These are phyloP conservation scores for Euwallacea similis DNA, from an alignment of 1,140 invertebrate genomes.

Conservation along the genomic window DNA sequence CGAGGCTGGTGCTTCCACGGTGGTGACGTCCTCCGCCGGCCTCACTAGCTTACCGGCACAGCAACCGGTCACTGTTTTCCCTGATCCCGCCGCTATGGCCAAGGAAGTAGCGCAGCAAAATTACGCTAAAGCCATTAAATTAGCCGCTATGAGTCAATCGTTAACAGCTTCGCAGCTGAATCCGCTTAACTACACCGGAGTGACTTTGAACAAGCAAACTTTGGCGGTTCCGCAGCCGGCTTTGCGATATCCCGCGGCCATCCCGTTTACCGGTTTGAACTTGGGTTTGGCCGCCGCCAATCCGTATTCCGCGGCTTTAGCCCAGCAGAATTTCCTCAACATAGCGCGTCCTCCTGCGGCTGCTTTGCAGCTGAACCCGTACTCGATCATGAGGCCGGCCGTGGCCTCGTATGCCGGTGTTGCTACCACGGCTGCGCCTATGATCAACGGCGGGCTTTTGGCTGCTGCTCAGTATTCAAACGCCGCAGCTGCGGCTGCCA, in stretches of 20 bases:
- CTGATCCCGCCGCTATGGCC: slow-evolving; percentile 65
- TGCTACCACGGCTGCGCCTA: slow-evolving; percentile 49
- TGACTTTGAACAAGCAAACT: slow-evolving; percentile 68
- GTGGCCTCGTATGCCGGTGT: slow-evolving; percentile 50
- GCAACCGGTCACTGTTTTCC: slow-evolving; percentile 38
- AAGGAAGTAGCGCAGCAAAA: slow-evolving; percentile 79
- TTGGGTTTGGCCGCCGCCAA: slow-evolving; percentile 43
- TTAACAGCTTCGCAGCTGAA: slow-evolving; percentile 54
- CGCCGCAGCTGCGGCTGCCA: slow-evolving; percentile 37
- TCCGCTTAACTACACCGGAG: slow-evolving; percentile 76
- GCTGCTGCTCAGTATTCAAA: slow-evolving; percentile 45
- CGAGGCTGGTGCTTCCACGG: slow-evolving; percentile 29
- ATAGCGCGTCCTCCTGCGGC: slow-evolving; percentile 62
- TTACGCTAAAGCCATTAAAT: slow-evolving; percentile 68
- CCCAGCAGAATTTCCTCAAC: slow-evolving; percentile 60
- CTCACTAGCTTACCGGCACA: slow-evolving; percentile 37
- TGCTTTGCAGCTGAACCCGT: slow-evolving; percentile 54
- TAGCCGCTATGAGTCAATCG: slow-evolving; percentile 59
- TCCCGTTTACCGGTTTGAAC: slow-evolving; percentile 40
- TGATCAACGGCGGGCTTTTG: slow-evolving; percentile 55
- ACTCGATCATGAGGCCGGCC: slow-evolving; percentile 50
- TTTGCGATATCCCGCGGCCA: slow-evolving; percentile 45
- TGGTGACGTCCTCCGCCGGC: slow-evolving; percentile 31
- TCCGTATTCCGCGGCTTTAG: slow-evolving; percentile 46
- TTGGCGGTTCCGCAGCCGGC: slow-evolving; percentile 52